phyloP scores from a whole-genome alignment of 2,888 invertebrate genomes.

The Flexamia atlantica region DNA sequence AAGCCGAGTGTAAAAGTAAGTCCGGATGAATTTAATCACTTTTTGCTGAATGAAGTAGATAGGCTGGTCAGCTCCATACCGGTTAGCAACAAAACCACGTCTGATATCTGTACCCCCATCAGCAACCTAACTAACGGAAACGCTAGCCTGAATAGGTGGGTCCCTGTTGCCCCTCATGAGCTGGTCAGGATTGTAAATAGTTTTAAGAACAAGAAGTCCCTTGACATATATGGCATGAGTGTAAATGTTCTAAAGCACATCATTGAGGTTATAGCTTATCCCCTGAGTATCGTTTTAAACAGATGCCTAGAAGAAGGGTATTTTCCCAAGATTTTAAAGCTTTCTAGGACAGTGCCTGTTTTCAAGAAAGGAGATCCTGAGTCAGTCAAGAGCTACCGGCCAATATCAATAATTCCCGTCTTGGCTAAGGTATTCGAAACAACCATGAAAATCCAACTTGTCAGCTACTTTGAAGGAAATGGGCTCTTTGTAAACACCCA shows the following conservation, averaged over 20 bases:
- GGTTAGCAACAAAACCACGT: not conserved
- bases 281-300: not conserved
- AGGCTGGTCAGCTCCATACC: not conserved
- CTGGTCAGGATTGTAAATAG: not conserved
- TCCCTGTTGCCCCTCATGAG: not conserved
- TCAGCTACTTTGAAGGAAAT: not conserved
- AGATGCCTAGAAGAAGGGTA: not conserved
- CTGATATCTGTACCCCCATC: not conserved
- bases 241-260: not conserved
- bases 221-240: not conserved
- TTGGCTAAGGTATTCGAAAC: constrained; percentile 18
- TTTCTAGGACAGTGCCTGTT: too few species aligned
- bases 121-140: not conserved
- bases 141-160: not conserved
- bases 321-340: constrained; percentile 6
- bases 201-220: not conserved
- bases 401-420: not conserved
- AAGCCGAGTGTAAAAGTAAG: not conserved
- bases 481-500: not conserved
- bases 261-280: not conserved
- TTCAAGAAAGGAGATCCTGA: too few species aligned
- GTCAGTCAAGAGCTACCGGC: too few species aligned
- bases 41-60: too few species aligned
- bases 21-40: too few species aligned
- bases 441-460: not conserved